Evolutionary conservation across 2,797 vertebrate genomes (phyloP).

Genomic region (Monodelphis domestica): DNA sequence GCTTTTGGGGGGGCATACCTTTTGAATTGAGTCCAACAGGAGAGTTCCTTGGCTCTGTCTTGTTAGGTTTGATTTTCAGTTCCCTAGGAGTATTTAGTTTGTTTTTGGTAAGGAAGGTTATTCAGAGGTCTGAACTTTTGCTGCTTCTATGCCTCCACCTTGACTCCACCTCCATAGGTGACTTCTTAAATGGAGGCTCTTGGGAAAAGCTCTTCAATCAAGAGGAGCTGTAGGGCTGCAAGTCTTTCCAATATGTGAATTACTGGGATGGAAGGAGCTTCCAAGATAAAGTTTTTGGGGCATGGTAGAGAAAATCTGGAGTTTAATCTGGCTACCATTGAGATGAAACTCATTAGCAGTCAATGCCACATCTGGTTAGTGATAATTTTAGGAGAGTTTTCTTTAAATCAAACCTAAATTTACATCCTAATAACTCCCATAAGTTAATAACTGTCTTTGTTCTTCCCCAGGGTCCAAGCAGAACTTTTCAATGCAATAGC

Average conservation of each 20-base stretch:
- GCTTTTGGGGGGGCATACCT: too few species aligned
- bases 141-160: too few species aligned
- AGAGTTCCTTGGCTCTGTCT: too few species aligned
- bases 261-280: neutral
- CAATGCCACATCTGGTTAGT: neutral
- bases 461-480: neutral
- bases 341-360: neutral
- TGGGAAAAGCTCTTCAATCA: neutral
- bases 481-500: neutral
- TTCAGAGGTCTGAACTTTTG: too few species aligned
- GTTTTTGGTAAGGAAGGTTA: too few species aligned
- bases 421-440: neutral
- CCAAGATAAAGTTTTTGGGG: neutral
- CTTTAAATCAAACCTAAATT: neutral
- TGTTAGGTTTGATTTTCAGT: too few species aligned
- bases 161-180: too few species aligned
- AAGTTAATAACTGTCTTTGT: neutral
- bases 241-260: neutral
- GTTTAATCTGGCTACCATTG: neutral
- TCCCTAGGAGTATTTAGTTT: too few species aligned
- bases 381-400: neutral
- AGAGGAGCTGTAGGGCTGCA: neutral
- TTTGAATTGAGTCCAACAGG: too few species aligned
- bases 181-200: neutral
- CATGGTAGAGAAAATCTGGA: neutral